Evolutionary conservation across 1,140 invertebrate species (phyloP).

Genomic region (Episyrphus balteatus): DNA sequence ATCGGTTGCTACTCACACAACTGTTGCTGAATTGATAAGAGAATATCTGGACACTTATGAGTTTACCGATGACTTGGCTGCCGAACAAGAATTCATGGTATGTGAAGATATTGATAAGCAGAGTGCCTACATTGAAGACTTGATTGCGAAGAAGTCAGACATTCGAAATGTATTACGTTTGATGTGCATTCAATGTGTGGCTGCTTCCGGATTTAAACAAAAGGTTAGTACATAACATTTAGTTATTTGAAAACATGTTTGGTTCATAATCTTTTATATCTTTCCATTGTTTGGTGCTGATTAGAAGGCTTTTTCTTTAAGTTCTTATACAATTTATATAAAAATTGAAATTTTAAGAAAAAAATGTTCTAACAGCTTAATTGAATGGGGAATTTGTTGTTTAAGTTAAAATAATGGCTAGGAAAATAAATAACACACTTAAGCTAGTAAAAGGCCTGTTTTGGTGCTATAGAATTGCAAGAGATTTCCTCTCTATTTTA

Average conservation of each 20-base stretch:
- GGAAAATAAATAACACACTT: too few relatives aligned
- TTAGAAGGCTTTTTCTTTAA: too few relatives aligned
- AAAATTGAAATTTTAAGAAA: too few relatives aligned
- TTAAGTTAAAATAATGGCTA: too few relatives aligned
- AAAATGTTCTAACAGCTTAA: too few relatives aligned
- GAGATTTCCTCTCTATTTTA: too few relatives aligned
- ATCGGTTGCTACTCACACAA: slow-evolving; percentile 59
- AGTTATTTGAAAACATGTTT: too few relatives aligned
- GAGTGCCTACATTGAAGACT: slow-evolving; percentile 80
- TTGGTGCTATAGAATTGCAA: too few relatives aligned
- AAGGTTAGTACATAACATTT: slow-evolving; percentile 45
- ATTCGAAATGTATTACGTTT: slow-evolving; percentile 75
- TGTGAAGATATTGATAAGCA: slow-evolving; percentile 84
- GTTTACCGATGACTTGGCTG: slow-evolving; percentile 44
- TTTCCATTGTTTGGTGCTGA: too few relatives aligned
- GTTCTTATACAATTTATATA: too few relatives aligned
- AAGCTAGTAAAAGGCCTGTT: too few relatives aligned
- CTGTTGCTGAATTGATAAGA: slow-evolving; percentile 53
- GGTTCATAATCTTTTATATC: neutral
- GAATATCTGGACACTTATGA: slow-evolving; percentile 42
- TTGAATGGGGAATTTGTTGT: too few relatives aligned
- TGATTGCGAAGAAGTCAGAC: slow-evolving; percentile 73
- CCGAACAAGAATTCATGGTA: slow-evolving; percentile 86
- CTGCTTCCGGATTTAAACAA: slow-evolving; percentile 79
- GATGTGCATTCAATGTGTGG: slow-evolving; percentile 79